Evolutionary conservation across 1,140 invertebrate species (phyloP), one percentile per base, ranked within the genome.

Genomic region (Pantala flavescens): DNA sequence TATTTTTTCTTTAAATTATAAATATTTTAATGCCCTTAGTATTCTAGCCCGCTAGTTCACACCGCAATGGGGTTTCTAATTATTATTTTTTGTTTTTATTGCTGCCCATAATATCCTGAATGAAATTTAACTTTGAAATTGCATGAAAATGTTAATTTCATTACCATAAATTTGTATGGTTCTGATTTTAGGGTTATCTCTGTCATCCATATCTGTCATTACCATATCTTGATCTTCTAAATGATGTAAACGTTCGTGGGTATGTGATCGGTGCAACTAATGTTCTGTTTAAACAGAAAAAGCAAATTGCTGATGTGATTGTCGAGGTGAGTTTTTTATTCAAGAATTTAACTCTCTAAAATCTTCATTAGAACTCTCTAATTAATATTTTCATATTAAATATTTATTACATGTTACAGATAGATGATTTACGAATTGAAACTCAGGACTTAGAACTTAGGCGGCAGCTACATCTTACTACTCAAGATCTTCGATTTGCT

Each of bases 201-300:
- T 98, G 96, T 81, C 89, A 98, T 82, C 97, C 98, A 43, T 99
- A 99, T 83, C 85, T 99, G 73, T 98, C 96, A 7, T 85, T 99
- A 70, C 94, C 96, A 77, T 98, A 97, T 82, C 89, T 98, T 84
- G 97, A 99, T 85, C 84, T 98, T 70, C 83, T 99, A 28, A 90
- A 89, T 74, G 95, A 98, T 82, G 85, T 90, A 1, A 93, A 93
- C 79, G 92, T 98, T 10, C 85, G 93, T 77, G 94, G 95, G 71
- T 99, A 97, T 83, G 85, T 98, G 49, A 93, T 98, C 76, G 98
- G 98, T 72, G 97, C 97, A 11, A 98, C 97, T 49, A 99, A 99
- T 87, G 90, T 98, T 21, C 84, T 99, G 10, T 99, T 99, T 80
- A 96, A 96, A 82, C 96, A 98, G 80, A 97, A 97, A 80, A 89